Percentiles rank a stretch among this genome's conserved stretches.
phyloP scores from a whole-genome alignment of 1,140 invertebrate genomes.

The Coptotermes formosanus region DNA sequence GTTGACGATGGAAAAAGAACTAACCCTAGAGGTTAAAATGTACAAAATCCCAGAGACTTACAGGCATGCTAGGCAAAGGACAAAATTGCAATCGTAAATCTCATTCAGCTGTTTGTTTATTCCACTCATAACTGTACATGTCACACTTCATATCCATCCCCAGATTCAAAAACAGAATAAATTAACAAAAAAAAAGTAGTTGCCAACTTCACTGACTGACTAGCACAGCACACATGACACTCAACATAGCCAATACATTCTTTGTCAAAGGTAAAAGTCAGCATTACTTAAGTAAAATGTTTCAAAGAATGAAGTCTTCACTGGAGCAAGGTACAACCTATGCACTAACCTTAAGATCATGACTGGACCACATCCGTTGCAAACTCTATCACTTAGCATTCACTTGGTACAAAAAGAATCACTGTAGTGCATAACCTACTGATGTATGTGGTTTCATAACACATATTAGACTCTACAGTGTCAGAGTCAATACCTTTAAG shows the following conservation, averaged over 20 bases:
- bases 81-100: too few species aligned
- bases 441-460: too few species aligned
- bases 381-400: too few species aligned
- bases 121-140: slow-evolving; percentile 12
- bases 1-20: too few species aligned
- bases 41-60: too few species aligned
- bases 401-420: too few species aligned
- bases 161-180: not conserved
- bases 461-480: too few species aligned
- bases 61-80: too few species aligned
- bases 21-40: too few species aligned
- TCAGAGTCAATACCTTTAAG: too few species aligned
- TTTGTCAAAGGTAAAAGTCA: not conserved
- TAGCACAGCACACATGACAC: slow-evolving; percentile 1
- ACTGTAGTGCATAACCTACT: too few species aligned
- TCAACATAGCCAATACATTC: not conserved
- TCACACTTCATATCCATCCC: not conserved
- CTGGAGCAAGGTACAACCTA: not conserved
- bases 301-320: not conserved
- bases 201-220: slow-evolving; percentile 13
- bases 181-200: not conserved
- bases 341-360: not conserved
- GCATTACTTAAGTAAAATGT: slow-evolving; percentile 6
- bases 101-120: not conserved
- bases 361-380: too few species aligned